Conservation (phyloP, 2,113 vertebrate species). For the Azemiops feae region DNA sequence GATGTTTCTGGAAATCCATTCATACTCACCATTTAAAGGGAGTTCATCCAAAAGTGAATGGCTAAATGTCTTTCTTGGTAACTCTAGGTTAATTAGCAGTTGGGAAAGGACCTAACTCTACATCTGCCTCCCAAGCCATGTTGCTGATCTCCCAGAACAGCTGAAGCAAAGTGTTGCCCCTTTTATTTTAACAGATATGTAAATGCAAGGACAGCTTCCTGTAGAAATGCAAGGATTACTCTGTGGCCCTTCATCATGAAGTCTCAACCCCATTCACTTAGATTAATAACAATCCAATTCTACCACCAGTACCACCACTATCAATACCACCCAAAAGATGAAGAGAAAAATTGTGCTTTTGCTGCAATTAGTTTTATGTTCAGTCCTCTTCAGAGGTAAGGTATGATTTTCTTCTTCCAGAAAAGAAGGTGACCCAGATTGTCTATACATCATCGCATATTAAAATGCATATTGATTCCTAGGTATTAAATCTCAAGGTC, state of each 20-base stretch:
- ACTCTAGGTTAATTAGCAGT: too few relatives aligned
- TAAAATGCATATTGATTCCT: background rate
- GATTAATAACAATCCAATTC: background rate
- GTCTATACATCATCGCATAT: background rate
- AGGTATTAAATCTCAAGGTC: background rate
- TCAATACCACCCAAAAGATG: background rate
- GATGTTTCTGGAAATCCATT: too few relatives aligned
- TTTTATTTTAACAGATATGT: too few relatives aligned
- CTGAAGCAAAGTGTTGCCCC: too few relatives aligned
- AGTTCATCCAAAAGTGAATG: too few relatives aligned
- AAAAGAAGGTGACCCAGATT: too few relatives aligned
- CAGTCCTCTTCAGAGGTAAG: background rate
- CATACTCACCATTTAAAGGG: too few relatives aligned
- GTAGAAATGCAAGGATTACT: background rate
- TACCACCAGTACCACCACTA: background rate
- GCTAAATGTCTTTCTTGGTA: too few relatives aligned
- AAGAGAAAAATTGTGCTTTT: background rate
- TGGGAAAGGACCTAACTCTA: too few relatives aligned
- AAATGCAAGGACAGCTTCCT: background rate
- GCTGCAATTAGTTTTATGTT: background rate
- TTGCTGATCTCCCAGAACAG: too few relatives aligned
- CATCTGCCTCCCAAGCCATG: too few relatives aligned
- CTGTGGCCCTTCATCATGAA: background rate
- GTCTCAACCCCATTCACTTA: background rate
- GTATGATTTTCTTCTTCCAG: background rate